These are phyloP conservation scores for Xylota segnis DNA, from an alignment of 2,888 invertebrate species.

Conservation along the genomic window DNA sequence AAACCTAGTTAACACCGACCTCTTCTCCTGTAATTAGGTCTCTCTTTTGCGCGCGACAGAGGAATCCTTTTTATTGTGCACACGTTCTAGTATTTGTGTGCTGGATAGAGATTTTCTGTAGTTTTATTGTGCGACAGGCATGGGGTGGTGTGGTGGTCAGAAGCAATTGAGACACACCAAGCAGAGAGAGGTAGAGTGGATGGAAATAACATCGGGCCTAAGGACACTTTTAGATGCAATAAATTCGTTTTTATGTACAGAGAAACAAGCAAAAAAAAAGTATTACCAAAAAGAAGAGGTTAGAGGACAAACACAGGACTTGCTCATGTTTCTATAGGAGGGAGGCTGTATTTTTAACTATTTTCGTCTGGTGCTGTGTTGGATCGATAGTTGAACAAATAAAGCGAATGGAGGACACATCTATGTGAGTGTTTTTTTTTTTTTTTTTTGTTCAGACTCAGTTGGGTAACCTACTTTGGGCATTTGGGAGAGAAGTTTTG, in stretches of 20 bases:
- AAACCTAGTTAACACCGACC: conserved; percentile 20
- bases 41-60: conserved; percentile 7
- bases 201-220: conserved; percentile 21
- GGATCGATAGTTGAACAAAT: conserved; percentile 14
- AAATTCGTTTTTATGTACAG: conserved; percentile 23
- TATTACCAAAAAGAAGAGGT: background rate
- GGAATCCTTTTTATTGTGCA: conserved; percentile 2
- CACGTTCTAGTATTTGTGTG: background rate
- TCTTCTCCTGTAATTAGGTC: conserved; percentile 20
- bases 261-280: background rate
- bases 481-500: background rate
- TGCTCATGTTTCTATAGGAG: conserved; percentile 13
- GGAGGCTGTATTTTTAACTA: conserved; percentile 1
- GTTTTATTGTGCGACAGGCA: background rate
- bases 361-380: background rate
- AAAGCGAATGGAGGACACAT: conserved; percentile 10
- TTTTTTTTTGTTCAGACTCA: background rate
- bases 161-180: conserved; percentile 24
- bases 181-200: background rate
- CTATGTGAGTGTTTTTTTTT: too few species aligned
- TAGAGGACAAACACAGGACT: conserved; percentile 5
- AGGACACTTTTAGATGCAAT: conserved; percentile 53
- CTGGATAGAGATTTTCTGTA: conserved; percentile 7
- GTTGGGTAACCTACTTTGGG: conserved; percentile 22
- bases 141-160: background rate